Conservation (phyloP, 2,113 vertebrate genomes). For the Clinocottus analis region DNA sequence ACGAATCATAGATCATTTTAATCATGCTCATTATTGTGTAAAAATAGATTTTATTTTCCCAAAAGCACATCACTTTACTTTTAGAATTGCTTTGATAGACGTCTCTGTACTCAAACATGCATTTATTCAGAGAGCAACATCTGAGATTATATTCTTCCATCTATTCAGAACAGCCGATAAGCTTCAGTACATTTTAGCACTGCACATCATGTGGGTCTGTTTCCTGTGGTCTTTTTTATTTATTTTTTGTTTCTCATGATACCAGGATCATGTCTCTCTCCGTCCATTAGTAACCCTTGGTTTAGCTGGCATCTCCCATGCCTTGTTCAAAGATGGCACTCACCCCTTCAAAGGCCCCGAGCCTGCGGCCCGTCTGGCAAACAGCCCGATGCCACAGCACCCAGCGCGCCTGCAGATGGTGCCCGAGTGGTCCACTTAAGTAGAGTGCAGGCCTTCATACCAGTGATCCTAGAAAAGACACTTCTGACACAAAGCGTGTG, state of each 20-base stretch:
- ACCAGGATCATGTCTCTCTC: conserved; percentile 66
- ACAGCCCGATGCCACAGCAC: conserved; percentile 95
- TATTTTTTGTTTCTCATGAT: conserved; percentile 37
- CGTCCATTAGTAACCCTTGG: conserved; percentile 63
- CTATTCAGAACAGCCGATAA: conserved; percentile 45
- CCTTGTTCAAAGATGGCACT: conserved; percentile 98
- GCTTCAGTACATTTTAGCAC: conserved; percentile 15
- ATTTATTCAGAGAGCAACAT: conserved; percentile 18
- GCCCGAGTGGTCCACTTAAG: conserved; percentile 62
- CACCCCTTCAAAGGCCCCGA: conserved; percentile 99
- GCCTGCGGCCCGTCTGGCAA: conserved; percentile 97
- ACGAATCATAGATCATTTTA: conserved; percentile 54
- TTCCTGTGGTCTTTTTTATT: conserved; percentile 29
- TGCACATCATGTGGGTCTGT: conserved; percentile 40
- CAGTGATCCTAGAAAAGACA: conserved; percentile 3
- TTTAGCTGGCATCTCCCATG: conserved; percentile 85
- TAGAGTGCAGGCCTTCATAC: conserved; percentile 35
- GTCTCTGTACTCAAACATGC: conserved; percentile 19
- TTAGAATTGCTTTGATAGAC: conserved; percentile 44
- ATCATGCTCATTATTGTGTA: conserved; percentile 74
- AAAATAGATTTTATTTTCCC: conserved; percentile 18
- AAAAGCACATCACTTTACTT: conserved; percentile 24
- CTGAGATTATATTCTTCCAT: conserved; percentile 36
- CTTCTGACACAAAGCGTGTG: neutral
- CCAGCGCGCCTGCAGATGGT: conserved; percentile 88